A percentile compares a stretch with the other conserved stretches of the same genome.
Conservation (phyloP, 2,888 invertebrate species). For the Diarsia mendica region DNA sequence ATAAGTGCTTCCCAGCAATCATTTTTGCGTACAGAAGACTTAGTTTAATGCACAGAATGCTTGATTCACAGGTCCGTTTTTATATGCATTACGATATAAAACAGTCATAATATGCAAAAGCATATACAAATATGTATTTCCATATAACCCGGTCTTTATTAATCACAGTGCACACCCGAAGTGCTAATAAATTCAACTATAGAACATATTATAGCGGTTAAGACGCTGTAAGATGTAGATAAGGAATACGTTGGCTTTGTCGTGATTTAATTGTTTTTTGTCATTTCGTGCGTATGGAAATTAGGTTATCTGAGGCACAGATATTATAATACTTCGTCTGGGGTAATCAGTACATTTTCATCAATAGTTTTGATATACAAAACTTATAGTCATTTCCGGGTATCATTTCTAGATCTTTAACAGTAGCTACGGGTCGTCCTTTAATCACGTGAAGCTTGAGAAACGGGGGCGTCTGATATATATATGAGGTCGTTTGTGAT, state of each 20-base stretch:
- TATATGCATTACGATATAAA: neutral
- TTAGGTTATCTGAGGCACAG: neutral
- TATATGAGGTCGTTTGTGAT: neutral
- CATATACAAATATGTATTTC: neutral
- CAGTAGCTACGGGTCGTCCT: neutral
- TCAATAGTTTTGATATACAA: neutral
- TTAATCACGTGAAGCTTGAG: no score
- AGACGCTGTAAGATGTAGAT: slow-evolving; percentile 41
- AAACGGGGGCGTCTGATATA: no score
- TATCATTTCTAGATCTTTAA: neutral
- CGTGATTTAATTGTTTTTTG: neutral
- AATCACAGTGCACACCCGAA: slow-evolving; percentile 66
- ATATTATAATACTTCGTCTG: no score
- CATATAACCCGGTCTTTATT: slow-evolving; percentile 44
- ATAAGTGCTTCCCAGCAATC: no score
- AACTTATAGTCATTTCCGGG: neutral
- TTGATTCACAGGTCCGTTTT: no score
- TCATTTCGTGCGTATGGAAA: neutral
- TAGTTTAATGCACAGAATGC: no score
- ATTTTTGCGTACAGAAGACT: no score
- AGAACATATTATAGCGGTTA: slow-evolving; percentile 50
- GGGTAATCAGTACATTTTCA: neutral
- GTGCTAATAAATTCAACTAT: slow-evolving; percentile 73
- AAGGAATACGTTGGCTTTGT: slow-evolving; percentile 1
- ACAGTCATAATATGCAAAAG: neutral